These are phyloP conservation scores for Rhinopomastus cyanomelas DNA, from an alignment of 2,113 vertebrate genomes.

Conservation along the genomic window DNA sequence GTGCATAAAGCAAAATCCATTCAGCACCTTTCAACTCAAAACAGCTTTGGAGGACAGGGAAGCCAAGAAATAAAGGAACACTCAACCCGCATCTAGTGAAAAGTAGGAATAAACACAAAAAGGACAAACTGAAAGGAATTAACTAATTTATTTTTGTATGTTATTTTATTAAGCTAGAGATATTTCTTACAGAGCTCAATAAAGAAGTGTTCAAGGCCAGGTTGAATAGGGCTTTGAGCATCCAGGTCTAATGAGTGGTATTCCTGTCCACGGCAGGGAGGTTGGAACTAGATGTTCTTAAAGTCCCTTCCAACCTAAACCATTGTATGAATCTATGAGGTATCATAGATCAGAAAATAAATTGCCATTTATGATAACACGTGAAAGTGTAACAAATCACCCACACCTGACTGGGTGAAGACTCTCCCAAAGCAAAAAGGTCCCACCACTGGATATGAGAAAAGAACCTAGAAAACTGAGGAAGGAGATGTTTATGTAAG, in stretches of 20 bases:
- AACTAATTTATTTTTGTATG: background rate
- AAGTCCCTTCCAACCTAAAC: too few relatives aligned
- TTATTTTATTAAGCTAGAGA: background rate
- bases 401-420: background rate
- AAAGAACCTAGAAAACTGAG: background rate
- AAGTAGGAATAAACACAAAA: background rate
- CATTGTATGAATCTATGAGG: too few relatives aligned
- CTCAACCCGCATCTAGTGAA: background rate
- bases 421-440: background rate
- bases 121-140: background rate
- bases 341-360: background rate
- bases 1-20: background rate
- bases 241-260: too few relatives aligned
- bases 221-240: too few relatives aligned
- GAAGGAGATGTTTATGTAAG: accelerated
- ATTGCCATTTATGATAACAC: background rate
- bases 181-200: background rate
- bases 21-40: background rate
- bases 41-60: background rate
- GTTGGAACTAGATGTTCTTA: too few relatives aligned
- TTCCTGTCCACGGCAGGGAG: too few relatives aligned
- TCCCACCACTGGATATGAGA: background rate
- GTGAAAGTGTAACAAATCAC: background rate
- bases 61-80: background rate
- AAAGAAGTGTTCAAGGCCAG: too few relatives aligned